Base-by-base conservation (phyloP, 2,888 invertebrate species). In the Drosophila anomalata region DNA sequence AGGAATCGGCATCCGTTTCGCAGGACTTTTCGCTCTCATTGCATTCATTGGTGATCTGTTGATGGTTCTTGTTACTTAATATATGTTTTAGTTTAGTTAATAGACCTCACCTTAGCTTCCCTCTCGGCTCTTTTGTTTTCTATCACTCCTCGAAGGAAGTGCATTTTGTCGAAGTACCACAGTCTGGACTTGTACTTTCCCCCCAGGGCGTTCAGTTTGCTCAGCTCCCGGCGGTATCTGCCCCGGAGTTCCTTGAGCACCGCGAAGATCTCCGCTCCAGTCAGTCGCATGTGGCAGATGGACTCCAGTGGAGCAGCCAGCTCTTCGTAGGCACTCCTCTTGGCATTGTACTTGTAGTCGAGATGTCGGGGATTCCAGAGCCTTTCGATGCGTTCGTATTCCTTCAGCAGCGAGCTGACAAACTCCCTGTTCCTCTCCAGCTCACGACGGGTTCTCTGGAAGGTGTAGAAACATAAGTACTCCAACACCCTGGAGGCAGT, bases 311-410 rank as follows among this genome's bases (percentile, higher is more conserved):
- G 82, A 0, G 72, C 78, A 0, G 83, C 81, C 29, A 90, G 61
- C 14, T 89, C 86, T 5, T 79, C 71, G 14, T 86, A 90, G 22
- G 88, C 66, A 12, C 77, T 83, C 5, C 82, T 76, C 51, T 87
- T 87, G 3, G 86, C 78, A 76, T 90, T 90, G 62, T 90, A 90
- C 66, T 89, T 90, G 61, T 90, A 90, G n/a, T 82, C 78, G 2
- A 79, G 70, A 73, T 90, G 86, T 14, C 88, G 75, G 24, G 89
- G 90, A 69, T 90, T 89, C 90, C 90, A 90, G 5, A 90, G 77
- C 9, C 88, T 85, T 60, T 88, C 89, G 36, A 79, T 74, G 7
- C 77, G 80, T 54, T 87, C 86, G 48, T 89, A 90, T 12, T 78
- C 85, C 31, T 81, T 65, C 7, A 90, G 55, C 0, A 90, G 76